A percentile compares a stretch with the other conserved stretches of the same genome.
These are phyloP conservation scores for Gymnopithys bicolor DNA, from an alignment of 2,797 vertebrate species.

Conservation along the genomic window DNA sequence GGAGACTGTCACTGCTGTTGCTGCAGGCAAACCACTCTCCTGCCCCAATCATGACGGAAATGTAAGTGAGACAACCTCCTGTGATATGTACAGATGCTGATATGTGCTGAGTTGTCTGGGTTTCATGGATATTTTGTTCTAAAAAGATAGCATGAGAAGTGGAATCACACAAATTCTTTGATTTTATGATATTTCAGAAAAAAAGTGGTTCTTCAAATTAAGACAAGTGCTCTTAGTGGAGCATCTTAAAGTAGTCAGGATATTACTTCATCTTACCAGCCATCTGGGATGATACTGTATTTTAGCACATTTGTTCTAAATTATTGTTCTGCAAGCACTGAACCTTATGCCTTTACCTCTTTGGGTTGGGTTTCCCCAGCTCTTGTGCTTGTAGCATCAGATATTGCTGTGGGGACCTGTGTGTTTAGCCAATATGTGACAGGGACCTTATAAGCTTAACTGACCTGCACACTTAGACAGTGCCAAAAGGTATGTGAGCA, in stretches of 20 bases:
- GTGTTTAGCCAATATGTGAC: not conserved
- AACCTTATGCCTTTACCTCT: not conserved
- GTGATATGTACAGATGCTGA: not conserved
- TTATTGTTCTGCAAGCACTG: not conserved
- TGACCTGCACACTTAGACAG: not conserved
- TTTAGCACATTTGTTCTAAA: not conserved
- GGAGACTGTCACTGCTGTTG: slow-evolving; percentile 87
- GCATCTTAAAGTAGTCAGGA: not conserved
- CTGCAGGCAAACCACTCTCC: slow-evolving; percentile 88
- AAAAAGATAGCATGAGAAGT: not conserved
- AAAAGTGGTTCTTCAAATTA: not conserved
- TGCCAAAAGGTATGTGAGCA: not conserved
- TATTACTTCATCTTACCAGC: not conserved
- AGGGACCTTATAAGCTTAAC: not conserved
- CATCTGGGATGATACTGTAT: not conserved
- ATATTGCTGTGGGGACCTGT: not conserved
- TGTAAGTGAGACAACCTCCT: slow-evolving; percentile 78
- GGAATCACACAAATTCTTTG: not conserved
- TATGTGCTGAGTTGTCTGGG: not conserved
- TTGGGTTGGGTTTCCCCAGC: not conserved
- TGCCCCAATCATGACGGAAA: slow-evolving; percentile 97
- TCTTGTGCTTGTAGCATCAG: not conserved
- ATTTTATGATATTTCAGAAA: not conserved
- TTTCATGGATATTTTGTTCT: not conserved
- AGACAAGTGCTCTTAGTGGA: not conserved